Evolutionary conservation across 1,140 invertebrate genomes (phyloP), one percentile per base, ranked within the genome.

Genomic region (Chironomus striatipennis): DNA sequence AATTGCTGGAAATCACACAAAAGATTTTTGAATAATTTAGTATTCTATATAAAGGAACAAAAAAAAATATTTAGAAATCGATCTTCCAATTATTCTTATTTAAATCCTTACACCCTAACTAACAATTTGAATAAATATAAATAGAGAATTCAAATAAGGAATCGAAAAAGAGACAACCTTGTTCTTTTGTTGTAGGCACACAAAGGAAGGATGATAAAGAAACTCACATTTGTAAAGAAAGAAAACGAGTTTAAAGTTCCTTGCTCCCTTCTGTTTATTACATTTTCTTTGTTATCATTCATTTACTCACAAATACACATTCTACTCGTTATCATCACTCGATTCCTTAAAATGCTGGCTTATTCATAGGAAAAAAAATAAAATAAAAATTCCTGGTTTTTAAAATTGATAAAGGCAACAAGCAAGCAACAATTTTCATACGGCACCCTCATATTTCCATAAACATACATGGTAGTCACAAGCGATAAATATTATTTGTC

Each of bases 401-500:
- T 34, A 34, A 34, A 57, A 57, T n/a, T 57, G 47, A 57, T 57
- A 57, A 57, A 57, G n/a, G n/a, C 24, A 34, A 34, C 24, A 34
- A 34, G 24, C 24, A 34, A 34, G 24, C 24, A 34, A 34, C 2
- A 57, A 12, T 57, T 57, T 57, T n/a, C 47, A 57, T 57, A n/a
- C 47, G n/a, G n/a, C 47, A 57, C 47, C 47, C 47, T 57, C 47
- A 57, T 57, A 12, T 57, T 47, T 8, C 43, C 43, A 47, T 47
- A 47, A 34, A 1, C 24, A 34, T 34, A 5, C 24, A 34, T 34
- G 24, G 24, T 57, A 47, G 43, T 47, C 43, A 57, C 47, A 12
- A 57, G 12, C 47, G 47, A 57, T 57, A 57, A 57, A 57, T 57
- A 57, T 57, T 57, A n/a, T 57, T 57, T 57, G 47, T 57, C 12